Percentiles rank a stretch among this genome's conserved stretches.
phyloP scores from a whole-genome alignment of 2,888 invertebrate genomes.

The Cyclophora punctaria region DNA sequence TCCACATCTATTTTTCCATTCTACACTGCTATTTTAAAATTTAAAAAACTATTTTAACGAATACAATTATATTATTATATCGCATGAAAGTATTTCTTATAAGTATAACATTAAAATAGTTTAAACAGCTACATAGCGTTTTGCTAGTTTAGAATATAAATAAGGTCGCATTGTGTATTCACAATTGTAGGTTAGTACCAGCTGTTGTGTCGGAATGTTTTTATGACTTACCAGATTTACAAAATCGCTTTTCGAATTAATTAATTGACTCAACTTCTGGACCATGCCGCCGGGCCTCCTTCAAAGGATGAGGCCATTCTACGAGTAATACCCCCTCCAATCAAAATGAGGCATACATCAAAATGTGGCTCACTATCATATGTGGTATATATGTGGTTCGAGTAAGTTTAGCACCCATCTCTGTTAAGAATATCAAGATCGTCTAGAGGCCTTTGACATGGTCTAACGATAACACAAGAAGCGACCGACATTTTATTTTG shows the following conservation, averaged over 20 bases:
- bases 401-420: too few relatives aligned
- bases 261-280: too few relatives aligned
- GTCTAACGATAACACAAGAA: neutral
- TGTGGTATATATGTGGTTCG: too few relatives aligned
- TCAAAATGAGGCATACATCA: too few relatives aligned
- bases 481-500: too few relatives aligned
- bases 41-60: conserved; percentile 6
- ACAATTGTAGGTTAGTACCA: conserved; percentile 3
- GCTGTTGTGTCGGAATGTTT: too few relatives aligned
- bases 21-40: neutral
- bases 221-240: too few relatives aligned
- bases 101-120: conserved; percentile 5
- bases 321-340: too few relatives aligned
- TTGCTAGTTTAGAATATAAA: conserved; percentile 9
- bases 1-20: neutral
- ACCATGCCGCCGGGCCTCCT: too few relatives aligned
- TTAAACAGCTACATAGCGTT: conserved; percentile 4
- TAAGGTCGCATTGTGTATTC: conserved; percentile 14
- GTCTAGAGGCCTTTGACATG: neutral
- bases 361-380: neutral
- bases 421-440: conserved; percentile 2
- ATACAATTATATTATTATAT: conserved; percentile 7
- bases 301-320: too few relatives aligned
- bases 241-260: too few relatives aligned
- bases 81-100: neutral